Evolutionary conservation across 2,888 invertebrate species (phyloP).

Genomic region (Nomada ferruginata): DNA sequence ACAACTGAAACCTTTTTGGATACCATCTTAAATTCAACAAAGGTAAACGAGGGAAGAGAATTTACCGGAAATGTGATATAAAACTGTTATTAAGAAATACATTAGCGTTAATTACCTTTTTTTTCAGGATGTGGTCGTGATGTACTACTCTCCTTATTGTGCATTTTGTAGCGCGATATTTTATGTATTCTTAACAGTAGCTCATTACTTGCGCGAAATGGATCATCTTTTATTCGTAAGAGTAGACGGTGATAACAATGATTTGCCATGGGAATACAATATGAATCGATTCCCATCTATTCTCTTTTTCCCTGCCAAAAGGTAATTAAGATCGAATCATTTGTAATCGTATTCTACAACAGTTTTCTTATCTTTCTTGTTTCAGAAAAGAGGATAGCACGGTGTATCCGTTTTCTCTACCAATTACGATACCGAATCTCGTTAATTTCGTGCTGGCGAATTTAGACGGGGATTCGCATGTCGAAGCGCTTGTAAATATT

Average conservation of each 20-base stretch:
- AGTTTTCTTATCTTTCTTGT: conserved; percentile 22
- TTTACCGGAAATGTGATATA: background rate
- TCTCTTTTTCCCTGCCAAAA: conserved; percentile 90
- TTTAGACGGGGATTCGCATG: conserved; percentile 84
- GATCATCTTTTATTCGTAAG: conserved; percentile 87
- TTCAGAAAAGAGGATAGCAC: conserved; percentile 89
- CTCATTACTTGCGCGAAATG: conserved; percentile 86
- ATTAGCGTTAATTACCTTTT: conserved; percentile 66
- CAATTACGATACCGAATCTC: conserved; percentile 88
- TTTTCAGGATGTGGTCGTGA: conserved; percentile 89
- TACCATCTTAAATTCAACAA: conserved; percentile 86
- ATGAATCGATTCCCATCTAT: conserved; percentile 92
- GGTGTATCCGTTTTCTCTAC: conserved; percentile 87
- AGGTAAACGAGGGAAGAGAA: conserved; percentile 83
- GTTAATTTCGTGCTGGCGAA: conserved; percentile 90
- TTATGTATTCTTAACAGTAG: conserved; percentile 89
- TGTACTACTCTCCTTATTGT: conserved; percentile 92
- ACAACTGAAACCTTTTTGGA: conserved; percentile 88
- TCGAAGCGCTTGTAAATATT: conserved; percentile 81
- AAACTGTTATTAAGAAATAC: conserved; percentile 10
- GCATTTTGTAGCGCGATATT: conserved; percentile 90
- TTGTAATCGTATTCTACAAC: conserved; percentile 8
- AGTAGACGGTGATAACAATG: conserved; percentile 93
- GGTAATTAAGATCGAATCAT: conserved; percentile 83
- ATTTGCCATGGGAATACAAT: conserved; percentile 94